phyloP scores from a whole-genome alignment of 2,888 invertebrate genomes.

The Trachelus troglodyta region DNA sequence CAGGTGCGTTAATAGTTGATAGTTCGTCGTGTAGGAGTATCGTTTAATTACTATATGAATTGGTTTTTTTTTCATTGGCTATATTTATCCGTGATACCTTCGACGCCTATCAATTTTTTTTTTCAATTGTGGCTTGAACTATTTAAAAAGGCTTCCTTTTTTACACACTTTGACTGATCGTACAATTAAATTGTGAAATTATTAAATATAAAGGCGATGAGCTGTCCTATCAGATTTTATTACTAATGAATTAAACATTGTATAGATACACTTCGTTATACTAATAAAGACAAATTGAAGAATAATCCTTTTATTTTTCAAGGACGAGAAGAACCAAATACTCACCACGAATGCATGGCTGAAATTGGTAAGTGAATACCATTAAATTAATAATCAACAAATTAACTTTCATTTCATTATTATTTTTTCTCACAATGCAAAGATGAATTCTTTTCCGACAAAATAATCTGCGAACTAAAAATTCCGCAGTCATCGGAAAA shows the following conservation, averaged over 20 bases:
- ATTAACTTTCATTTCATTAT: too few relatives aligned
- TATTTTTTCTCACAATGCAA: background rate
- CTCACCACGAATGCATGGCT: conserved; percentile 98
- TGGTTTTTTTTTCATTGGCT: background rate
- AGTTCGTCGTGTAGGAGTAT: too few relatives aligned
- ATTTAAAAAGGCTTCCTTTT: background rate
- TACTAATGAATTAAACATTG: background rate
- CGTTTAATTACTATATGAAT: background rate
- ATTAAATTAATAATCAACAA: background rate
- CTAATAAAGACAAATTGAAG: background rate
- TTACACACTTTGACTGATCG: background rate
- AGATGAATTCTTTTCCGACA: background rate
- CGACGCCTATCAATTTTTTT: background rate
- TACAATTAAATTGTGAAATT: background rate
- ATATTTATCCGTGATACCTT: background rate
- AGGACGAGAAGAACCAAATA: conserved; percentile 99
- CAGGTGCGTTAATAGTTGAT: background rate
- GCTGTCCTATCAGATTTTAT: background rate
- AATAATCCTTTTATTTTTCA: conserved; percentile 42
- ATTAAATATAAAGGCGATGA: background rate
- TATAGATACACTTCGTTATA: background rate
- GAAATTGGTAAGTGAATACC: conserved; percentile 90
- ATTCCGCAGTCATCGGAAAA: too few relatives aligned
- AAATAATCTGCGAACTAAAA: too few relatives aligned
- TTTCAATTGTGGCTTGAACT: background rate